Percentiles rank a stretch among this genome's conserved stretches.
Evolutionary conservation across 2,797 vertebrate species (phyloP).

Genomic region (Onychomys arenicola): DNA sequence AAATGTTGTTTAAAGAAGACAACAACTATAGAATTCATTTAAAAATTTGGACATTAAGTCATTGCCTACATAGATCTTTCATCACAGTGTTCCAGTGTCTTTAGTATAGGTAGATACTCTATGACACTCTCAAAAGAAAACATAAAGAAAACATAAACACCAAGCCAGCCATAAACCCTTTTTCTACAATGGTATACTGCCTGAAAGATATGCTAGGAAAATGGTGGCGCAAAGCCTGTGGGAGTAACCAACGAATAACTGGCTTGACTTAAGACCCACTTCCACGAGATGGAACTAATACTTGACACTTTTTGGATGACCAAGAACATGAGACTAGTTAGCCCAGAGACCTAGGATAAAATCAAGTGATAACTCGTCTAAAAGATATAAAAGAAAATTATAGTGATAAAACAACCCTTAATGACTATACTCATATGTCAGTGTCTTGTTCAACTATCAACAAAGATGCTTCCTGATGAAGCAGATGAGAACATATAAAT

Average conservation of each 20-base stretch:
- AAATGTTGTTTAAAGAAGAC: background rate
- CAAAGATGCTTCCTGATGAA: too few species aligned
- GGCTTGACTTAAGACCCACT: background rate
- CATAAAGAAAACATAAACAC: background rate
- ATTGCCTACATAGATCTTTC: background rate
- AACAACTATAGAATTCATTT: background rate
- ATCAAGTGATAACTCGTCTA: background rate
- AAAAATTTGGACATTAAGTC: background rate
- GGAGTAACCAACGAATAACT: background rate
- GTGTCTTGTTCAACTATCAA: background rate
- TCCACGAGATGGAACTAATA: background rate
- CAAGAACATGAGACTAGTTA: background rate
- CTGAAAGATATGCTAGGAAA: background rate
- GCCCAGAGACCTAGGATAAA: background rate
- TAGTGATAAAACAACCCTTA: background rate
- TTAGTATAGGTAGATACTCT: background rate
- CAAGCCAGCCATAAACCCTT: too few species aligned
- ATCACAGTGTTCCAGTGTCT: background rate
- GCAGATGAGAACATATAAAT: too few species aligned
- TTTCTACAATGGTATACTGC: background rate
- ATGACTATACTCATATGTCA: background rate
- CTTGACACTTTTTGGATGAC: background rate
- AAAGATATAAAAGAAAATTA: background rate
- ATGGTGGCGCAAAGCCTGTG: background rate
- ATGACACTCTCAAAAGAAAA: background rate